Base-by-base conservation (phyloP, 2,113 vertebrate genomes). In the Cromileptes altivelis region DNA sequence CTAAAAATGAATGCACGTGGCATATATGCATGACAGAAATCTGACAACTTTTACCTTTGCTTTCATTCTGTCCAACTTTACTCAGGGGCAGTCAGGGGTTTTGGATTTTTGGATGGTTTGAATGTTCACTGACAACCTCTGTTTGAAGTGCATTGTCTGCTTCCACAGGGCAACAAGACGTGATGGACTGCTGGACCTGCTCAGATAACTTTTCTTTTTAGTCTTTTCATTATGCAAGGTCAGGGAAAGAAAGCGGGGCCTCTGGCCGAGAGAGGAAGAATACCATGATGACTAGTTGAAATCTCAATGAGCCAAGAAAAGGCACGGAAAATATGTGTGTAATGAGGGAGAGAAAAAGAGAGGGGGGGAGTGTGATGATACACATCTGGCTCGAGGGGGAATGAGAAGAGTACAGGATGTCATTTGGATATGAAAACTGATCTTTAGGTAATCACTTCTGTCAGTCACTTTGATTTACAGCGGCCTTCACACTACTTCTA, bases 221-320 rank as follows among this genome's bases (percentile, higher is more conserved):
- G 61, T 58, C 50, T 61, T 75, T 80, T 64, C 47, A 55, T 84
- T 37, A 65, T 56, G 60, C 65, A 67, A 63, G 52, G 65, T 68
- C 57, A 56, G 25, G 14, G 45, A 42, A 71, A 57, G 52, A 79
- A 74, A 72, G 21, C 18, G n/a, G 42, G 68, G 61, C 77, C 69
- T 70, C 72, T 58, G 70, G 63, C 74, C 19, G 21, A 75, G 12
- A 23, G 64, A 56, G 55, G 42, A 70, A 25, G 65, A 83, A 85
- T 45, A 57, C 23, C 33, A 62, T 18, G 27, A 33, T 60, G 52
- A 86, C 56, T 70, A 15, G 61, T n/a, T 25, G 42, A 79, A 86
- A 68, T 80, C 70, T 87, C 62, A 89, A 73, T 72, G 78, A 91
- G 80, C 80, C 85, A 88, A 86, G 81, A 84, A 89, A 80, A 84